A percentile compares a stretch with the other conserved stretches of the same genome.
These are phyloP conservation scores for Eristalis arbustorum DNA, from an alignment of 2,888 invertebrate species.

Conservation along the genomic window DNA sequence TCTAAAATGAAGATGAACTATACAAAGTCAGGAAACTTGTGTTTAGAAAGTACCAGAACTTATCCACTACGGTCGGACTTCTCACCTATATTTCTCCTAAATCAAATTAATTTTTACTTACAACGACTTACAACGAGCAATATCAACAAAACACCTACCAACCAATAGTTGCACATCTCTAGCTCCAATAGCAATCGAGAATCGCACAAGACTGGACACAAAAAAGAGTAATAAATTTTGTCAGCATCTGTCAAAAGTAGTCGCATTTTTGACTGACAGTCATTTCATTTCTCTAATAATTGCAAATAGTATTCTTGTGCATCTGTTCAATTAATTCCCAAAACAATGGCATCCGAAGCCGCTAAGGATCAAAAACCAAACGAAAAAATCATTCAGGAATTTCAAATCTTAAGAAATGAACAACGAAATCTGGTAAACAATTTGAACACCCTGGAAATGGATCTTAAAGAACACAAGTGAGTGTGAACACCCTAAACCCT, in stretches of 20 bases:
- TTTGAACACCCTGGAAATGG: constrained; percentile 95
- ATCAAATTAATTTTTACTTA: no score
- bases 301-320: constrained; percentile 54
- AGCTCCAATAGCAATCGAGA: neutral
- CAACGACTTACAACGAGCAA: no score
- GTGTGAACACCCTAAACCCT: constrained; percentile 76
- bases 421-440: constrained; percentile 93
- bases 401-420: constrained; percentile 92
- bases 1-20: no score
- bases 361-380: constrained; percentile 79
- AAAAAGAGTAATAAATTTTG: neutral
- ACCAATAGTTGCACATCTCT: neutral
- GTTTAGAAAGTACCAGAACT: no score
- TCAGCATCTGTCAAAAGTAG: constrained; percentile 25
- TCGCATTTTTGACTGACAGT: constrained; percentile 33
- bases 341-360: constrained; percentile 78
- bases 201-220: neutral
- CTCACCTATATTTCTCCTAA: no score
- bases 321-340: constrained; percentile 56
- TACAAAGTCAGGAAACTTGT: no score
- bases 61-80: no score
- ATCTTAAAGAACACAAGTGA: constrained; percentile 98
- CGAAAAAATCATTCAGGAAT: constrained; percentile 92
- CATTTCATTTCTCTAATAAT: constrained; percentile 46
- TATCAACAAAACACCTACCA: neutral